Evolutionary conservation across 2,888 invertebrate genomes (phyloP).

Genomic region (Oscheius sp.): DNA sequence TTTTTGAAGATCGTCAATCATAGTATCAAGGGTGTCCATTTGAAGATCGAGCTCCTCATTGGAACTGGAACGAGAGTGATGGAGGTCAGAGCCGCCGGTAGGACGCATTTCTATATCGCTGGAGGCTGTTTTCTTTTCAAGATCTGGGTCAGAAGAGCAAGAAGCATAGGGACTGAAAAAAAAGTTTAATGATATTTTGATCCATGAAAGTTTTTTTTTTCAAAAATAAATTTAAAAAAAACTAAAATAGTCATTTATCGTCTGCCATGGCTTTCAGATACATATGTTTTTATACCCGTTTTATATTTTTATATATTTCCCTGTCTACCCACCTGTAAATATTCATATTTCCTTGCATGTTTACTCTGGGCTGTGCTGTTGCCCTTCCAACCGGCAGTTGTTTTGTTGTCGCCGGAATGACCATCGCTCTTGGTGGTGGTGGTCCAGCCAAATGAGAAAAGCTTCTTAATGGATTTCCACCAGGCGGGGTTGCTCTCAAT

Average conservation of each 20-base stretch:
- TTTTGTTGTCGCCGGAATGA: conserved; percentile 50
- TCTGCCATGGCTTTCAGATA: too few species aligned
- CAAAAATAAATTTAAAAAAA: background rate
- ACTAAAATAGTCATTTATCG: too few species aligned
- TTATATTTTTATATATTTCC: background rate
- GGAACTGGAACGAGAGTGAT: conserved; percentile 51
- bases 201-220: too few species aligned
- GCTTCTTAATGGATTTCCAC: conserved; percentile 47
- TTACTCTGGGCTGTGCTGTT: conserved; percentile 66
- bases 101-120: conserved; percentile 31
- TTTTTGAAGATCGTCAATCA: conserved; percentile 67
- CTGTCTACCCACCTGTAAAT: conserved; percentile 40
- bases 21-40: conserved; percentile 58
- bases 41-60: conserved; percentile 60
- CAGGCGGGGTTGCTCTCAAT: conserved; percentile 45
- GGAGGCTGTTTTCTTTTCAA: conserved; percentile 36
- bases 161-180: conserved; percentile 47
- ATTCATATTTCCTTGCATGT: conserved; percentile 59
- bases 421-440: conserved; percentile 55
- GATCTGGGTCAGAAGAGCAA: conserved; percentile 47
- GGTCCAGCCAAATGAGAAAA: conserved; percentile 56
- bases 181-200: too few species aligned
- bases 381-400: conserved; percentile 67
- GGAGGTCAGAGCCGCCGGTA: conserved; percentile 18
- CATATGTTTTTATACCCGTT: too few species aligned